Evolutionary conservation across 2,888 invertebrate genomes (phyloP).

Genomic region (Orthonychiurus folsomi): DNA sequence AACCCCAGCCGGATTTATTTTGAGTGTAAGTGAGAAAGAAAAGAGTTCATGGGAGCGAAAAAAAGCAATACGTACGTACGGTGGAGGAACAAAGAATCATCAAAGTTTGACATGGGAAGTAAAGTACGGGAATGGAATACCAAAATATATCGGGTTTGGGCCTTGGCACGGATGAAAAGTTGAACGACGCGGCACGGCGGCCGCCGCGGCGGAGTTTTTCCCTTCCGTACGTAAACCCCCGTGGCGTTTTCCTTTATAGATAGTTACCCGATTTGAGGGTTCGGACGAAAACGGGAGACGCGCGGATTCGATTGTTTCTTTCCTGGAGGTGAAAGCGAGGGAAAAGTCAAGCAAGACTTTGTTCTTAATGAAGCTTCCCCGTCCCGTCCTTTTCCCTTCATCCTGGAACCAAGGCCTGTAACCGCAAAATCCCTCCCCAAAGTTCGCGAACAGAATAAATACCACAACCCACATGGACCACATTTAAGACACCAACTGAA

Average conservation of each 20-base stretch:
- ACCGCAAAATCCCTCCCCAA: neutral
- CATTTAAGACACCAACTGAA: no score
- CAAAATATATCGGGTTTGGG: no score
- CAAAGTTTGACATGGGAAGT: constrained; percentile 29
- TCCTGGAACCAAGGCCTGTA: neutral
- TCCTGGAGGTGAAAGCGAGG: neutral
- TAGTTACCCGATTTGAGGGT: neutral
- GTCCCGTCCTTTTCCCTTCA: no score
- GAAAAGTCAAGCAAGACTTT: constrained; percentile 1
- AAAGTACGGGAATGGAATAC: constrained; percentile 23
- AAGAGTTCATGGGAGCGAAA: constrained; percentile 4
- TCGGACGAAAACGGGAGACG: neutral
- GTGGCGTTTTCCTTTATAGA: constrained; percentile 9
- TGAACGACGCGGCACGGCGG: neutral
- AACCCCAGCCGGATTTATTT: neutral
- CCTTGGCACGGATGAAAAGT: neutral
- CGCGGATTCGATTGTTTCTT: neutral
- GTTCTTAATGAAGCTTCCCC: neutral
- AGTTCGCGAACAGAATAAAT: neutral
- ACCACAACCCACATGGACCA: neutral
- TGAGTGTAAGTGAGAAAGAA: constrained; percentile 8
- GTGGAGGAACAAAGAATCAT: constrained; percentile 12
- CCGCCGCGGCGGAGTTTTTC: neutral
- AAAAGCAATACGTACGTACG: neutral
- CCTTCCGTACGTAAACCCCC: constrained; percentile 6